Evolutionary conservation across 23 tunicate genomes (phyloP).

Genomic region (Corella eumyota): DNA sequence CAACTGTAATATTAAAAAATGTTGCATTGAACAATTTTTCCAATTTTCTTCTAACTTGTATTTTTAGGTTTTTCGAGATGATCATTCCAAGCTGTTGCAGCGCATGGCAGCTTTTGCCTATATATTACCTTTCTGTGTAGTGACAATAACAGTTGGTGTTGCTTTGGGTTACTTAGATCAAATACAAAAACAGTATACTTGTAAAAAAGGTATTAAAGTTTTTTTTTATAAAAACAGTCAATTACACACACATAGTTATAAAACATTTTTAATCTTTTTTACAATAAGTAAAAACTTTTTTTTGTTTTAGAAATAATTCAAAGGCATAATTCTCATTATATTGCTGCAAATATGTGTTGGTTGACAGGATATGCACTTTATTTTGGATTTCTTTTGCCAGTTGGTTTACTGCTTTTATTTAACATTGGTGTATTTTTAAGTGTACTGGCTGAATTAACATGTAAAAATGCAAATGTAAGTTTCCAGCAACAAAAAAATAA

Average conservation of each 20-base stretch:
- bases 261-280: too few species aligned
- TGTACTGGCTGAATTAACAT: conserved; percentile 21
- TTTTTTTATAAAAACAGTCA: too few species aligned
- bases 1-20: too few species aligned
- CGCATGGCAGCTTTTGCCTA: conserved; percentile 28
- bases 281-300: too few species aligned
- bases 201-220: background rate
- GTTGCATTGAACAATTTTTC: too few species aligned
- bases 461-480: too few species aligned
- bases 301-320: too few species aligned
- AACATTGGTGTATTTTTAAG: conserved; percentile 6
- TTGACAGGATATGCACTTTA: conserved; percentile 5
- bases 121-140: conserved; percentile 17
- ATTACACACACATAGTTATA: too few species aligned
- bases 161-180: conserved; percentile 26
- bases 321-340: too few species aligned
- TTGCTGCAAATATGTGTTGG: too few species aligned
- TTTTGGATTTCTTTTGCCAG: conserved; percentile 12
- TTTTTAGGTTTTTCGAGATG: conserved; percentile 10
- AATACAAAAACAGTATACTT: background rate
- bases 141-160: background rate
- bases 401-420: conserved; percentile 18
- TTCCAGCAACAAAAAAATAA: too few species aligned
- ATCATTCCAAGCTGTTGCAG: conserved; percentile 3
- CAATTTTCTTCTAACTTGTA: too few species aligned